Percentiles rank a stretch among this genome's conserved stretches.
Conservation (phyloP, 2,797 vertebrate species). For the Rhodeus uyekii region DNA sequence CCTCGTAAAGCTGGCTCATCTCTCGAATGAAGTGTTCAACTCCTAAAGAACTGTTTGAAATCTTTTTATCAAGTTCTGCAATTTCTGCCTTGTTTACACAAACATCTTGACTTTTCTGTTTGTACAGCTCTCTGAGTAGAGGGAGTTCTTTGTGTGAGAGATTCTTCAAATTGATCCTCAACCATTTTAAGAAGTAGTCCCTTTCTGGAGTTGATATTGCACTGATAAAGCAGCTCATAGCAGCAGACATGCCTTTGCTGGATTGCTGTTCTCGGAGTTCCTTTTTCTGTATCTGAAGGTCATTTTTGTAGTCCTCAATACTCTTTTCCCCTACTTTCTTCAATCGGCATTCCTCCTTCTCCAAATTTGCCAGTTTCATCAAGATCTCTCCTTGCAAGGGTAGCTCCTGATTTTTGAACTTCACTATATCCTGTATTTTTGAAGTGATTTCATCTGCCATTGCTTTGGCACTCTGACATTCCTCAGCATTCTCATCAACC, state of each 20-base stretch:
- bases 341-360: not conserved
- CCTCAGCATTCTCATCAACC: not conserved
- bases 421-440: not conserved
- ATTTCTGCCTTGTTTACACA: slow-evolving; percentile 59
- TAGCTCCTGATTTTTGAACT: slow-evolving; percentile 9
- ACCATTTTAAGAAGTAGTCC: slow-evolving; percentile 79
- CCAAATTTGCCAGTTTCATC: slow-evolving; percentile 2
- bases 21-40: slow-evolving; percentile 73
- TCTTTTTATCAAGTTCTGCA: slow-evolving; percentile 37
- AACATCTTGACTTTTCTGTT: slow-evolving; percentile 57
- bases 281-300: not conserved
- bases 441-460: not conserved
- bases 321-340: not conserved
- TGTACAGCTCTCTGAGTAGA: slow-evolving; percentile 64
- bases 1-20: slow-evolving; percentile 70
- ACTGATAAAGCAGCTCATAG: not conserved
- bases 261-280: not conserved
- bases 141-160: slow-evolving; percentile 63
- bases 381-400: slow-evolving; percentile 22
- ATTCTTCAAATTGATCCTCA: slow-evolving; percentile 75
- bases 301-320: not conserved
- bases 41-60: slow-evolving; percentile 65
- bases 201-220: slow-evolving; percentile 61
- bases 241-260: not conserved
- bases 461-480: slow-evolving; percentile 17